Percentiles rank a stretch among this genome's conserved stretches.
Conservation (phyloP, 2,113 vertebrate species). For the Brienomyrus brachyistius region DNA sequence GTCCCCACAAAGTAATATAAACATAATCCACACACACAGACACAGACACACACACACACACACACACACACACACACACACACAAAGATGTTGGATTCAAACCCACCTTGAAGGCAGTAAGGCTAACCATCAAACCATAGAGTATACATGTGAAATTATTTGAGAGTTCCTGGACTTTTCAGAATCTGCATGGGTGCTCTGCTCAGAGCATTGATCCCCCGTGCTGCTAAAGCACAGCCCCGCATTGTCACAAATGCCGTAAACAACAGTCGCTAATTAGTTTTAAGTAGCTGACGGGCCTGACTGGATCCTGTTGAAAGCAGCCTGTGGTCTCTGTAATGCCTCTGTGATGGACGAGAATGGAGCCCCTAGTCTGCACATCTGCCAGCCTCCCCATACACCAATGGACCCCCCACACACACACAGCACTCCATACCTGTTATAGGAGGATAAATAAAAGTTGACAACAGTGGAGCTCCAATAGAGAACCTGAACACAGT, state of each 20-base stretch:
- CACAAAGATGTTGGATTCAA: not conserved
- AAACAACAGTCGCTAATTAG: not conserved
- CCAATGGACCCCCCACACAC: slow-evolving; percentile 25
- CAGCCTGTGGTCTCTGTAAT: slow-evolving; percentile 16
- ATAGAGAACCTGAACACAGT: not conserved
- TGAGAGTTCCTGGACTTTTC: not conserved
- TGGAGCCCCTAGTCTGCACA: slow-evolving; percentile 30
- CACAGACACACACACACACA: no score
- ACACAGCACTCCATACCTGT: slow-evolving; percentile 22
- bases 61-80: no score
- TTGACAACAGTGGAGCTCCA: not conserved
- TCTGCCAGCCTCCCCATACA: slow-evolving; percentile 43
- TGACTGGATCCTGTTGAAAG: not conserved
- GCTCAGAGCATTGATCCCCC: not conserved
- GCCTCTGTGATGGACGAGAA: slow-evolving; percentile 43
- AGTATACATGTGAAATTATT: not conserved
- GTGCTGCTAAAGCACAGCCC: not conserved
- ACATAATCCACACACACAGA: not conserved
- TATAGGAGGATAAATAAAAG: not conserved
- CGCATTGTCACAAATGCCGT: no score
- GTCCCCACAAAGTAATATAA: not conserved
- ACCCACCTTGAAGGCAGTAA: not conserved
- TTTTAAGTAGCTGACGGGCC: not conserved
- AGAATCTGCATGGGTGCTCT: not conserved
- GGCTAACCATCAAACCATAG: not conserved